phyloP scores from a whole-genome alignment of 2,113 vertebrate species.

The Thamnophis sirtalis region DNA sequence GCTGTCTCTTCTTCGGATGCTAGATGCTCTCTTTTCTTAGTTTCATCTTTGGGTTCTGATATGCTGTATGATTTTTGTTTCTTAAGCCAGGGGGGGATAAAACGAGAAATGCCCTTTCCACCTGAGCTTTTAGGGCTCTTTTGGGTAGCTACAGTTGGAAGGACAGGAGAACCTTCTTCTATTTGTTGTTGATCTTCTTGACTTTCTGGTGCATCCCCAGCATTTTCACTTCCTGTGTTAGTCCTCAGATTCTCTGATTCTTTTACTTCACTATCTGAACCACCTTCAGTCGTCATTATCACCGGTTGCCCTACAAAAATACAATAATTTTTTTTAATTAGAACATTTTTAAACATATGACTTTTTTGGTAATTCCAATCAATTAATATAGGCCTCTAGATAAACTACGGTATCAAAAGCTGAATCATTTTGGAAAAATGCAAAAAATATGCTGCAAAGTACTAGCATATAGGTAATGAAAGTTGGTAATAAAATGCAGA shows the following conservation, averaged over 20 bases:
- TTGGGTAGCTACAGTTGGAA: conserved; percentile 54
- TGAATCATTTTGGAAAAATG: not conserved
- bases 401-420: not conserved
- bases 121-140: conserved; percentile 63
- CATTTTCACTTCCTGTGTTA: conserved; percentile 60
- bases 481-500: not conserved
- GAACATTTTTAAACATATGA: not conserved
- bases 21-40: conserved; percentile 60
- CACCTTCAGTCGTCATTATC: conserved; percentile 91
- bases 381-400: not conserved
- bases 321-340: conserved; percentile 21
- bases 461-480: not conserved
- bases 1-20: conserved; percentile 50
- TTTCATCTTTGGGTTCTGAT: conserved; percentile 69
- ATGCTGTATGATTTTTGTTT: conserved; percentile 90
- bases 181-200: conserved; percentile 54
- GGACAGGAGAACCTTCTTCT: conserved; percentile 45
- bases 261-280: conserved; percentile 85
- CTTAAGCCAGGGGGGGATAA: conserved; percentile 94
- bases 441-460: not conserved
- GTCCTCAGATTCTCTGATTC: conserved; percentile 68
- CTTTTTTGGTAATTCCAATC: not conserved
- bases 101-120: conserved; percentile 89
- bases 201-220: conserved; percentile 58
- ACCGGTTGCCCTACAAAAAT: conserved; percentile 70